phyloP scores from a whole-genome alignment of 2,113 vertebrate genomes.

The Scomber scombrus region DNA sequence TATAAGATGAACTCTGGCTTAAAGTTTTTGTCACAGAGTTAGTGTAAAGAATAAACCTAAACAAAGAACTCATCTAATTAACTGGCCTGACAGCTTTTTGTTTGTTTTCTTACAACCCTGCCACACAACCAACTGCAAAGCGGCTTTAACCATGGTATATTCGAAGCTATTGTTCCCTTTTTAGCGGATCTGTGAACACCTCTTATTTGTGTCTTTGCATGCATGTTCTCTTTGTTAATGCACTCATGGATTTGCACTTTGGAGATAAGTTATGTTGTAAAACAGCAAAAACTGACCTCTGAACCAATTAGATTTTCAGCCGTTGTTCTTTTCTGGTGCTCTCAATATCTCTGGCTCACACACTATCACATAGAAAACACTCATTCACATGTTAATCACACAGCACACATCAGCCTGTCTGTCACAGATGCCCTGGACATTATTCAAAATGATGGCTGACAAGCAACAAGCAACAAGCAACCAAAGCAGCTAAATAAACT shows the following conservation, averaged over 20 bases:
- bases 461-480: constrained; percentile 33
- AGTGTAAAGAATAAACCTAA: constrained; percentile 3
- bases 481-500: constrained; percentile 43
- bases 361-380: neutral
- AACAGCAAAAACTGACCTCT: constrained; percentile 7
- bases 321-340: constrained; percentile 1
- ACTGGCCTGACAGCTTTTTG: constrained; percentile 5
- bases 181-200: neutral
- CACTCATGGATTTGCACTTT: constrained; percentile 1
- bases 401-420: neutral
- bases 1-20: neutral
- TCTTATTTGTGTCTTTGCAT: neutral
- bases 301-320: neutral
- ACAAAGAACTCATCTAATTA: constrained; percentile 14
- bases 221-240: neutral
- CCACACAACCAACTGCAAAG: neutral
- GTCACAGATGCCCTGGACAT: constrained; percentile 37
- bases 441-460: constrained; percentile 45
- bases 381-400: constrained; percentile 42
- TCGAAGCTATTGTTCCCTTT: neutral
- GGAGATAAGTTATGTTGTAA: neutral
- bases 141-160: neutral
- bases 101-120: neutral
- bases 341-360: neutral
- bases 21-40: neutral